phyloP scores from a whole-genome alignment of 2,888 invertebrate genomes.

The Arctia plantaginis region DNA sequence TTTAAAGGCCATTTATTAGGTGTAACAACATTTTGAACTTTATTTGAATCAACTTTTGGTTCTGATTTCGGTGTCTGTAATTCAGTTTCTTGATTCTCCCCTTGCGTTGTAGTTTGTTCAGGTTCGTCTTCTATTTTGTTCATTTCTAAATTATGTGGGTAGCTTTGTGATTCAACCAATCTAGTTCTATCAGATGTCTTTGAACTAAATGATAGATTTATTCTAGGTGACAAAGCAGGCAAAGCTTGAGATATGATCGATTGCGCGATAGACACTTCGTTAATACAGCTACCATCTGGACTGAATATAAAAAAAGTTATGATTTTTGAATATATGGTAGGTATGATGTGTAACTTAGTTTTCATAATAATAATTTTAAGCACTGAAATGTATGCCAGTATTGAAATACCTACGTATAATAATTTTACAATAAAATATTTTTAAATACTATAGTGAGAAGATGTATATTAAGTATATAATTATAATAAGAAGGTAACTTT shows the following conservation, averaged over 20 bases:
- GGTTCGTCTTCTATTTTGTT: slow-evolving; percentile 72
- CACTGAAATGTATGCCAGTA: not conserved
- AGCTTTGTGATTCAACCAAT: slow-evolving; percentile 69
- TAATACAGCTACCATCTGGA: slow-evolving; percentile 85
- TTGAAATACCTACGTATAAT: not conserved
- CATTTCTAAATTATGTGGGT: slow-evolving; percentile 70
- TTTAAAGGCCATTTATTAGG: slow-evolving; percentile 94
- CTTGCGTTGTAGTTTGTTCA: slow-evolving; percentile 67
- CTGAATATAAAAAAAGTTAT: slow-evolving; percentile 59
- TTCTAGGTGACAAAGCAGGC: slow-evolving; percentile 80
- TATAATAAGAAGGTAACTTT: not conserved
- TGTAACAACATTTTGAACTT: slow-evolving; percentile 75
- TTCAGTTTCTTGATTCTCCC: slow-evolving; percentile 57
- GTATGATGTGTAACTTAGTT: slow-evolving; percentile 14
- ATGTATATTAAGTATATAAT: not conserved
- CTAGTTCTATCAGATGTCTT: slow-evolving; percentile 82
- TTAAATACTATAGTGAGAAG: not conserved
- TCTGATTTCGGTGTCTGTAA: slow-evolving; percentile 63
- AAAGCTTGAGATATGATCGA: slow-evolving; percentile 86
- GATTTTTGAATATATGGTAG: slow-evolving; percentile 3
- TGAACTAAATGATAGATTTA: slow-evolving; percentile 79
- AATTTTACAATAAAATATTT: not conserved
- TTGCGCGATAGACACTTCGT: slow-evolving; percentile 84
- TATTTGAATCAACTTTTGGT: slow-evolving; percentile 63
- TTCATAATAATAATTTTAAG: not conserved